Conservation (phyloP, 2,797 vertebrate species). For the Oreochromis grahami region DNA sequence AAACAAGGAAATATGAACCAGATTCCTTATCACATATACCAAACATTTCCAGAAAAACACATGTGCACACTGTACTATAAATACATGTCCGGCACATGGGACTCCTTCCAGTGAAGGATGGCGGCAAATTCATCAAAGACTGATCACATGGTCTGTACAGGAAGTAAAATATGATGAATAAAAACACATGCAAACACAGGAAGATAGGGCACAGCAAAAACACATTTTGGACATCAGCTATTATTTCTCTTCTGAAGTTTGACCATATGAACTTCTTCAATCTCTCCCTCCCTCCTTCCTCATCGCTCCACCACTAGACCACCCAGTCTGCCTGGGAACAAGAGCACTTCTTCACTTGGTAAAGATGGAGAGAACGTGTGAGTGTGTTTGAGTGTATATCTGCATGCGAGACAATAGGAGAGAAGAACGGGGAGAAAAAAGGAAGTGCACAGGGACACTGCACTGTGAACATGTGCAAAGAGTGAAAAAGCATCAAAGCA, state of each 20-base stretch:
- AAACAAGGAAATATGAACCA: conserved; percentile 53
- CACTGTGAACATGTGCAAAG: neutral
- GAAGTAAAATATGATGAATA: conserved; percentile 34
- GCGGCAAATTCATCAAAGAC: conserved; percentile 32
- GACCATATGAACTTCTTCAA: conserved; percentile 28
- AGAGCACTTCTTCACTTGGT: conserved; percentile 7
- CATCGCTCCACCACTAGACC: conserved; percentile 30
- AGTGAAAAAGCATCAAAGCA: neutral
- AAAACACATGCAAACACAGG: conserved; percentile 32
- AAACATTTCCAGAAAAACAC: conserved; percentile 41
- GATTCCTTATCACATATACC: conserved; percentile 42
- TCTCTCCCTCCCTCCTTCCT: neutral
- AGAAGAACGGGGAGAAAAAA: neutral
- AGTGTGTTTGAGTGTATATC: neutral
- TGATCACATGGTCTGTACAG: neutral
- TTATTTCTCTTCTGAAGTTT: conserved; percentile 24
- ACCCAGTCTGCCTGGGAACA: conserved; percentile 62
- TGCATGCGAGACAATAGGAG: neutral
- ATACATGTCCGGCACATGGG: conserved; percentile 35
- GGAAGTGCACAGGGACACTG: neutral
- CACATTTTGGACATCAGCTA: conserved; percentile 1
- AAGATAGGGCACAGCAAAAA: conserved; percentile 14
- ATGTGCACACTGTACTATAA: conserved; percentile 31
- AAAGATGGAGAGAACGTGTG: conserved; percentile 15
- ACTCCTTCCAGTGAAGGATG: conserved; percentile 33